Percentiles rank a stretch among this genome's conserved stretches.
Conservation (phyloP, 2,113 vertebrate species). For the Sceloporus undulatus region DNA sequence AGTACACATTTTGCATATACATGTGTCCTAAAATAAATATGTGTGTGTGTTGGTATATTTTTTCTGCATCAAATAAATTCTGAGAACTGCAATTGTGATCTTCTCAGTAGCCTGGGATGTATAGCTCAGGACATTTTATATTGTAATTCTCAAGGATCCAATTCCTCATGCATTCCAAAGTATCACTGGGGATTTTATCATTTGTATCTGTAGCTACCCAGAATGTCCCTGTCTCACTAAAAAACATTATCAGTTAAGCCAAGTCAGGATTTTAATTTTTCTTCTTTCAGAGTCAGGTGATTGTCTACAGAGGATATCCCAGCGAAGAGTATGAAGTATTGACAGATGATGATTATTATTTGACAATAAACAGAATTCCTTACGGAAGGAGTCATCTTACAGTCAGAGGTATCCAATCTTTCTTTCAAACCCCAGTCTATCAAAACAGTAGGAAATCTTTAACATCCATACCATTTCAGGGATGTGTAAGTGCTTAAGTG, state of each 20-base stretch:
- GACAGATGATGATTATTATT: slow-evolving; percentile 83
- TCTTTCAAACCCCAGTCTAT: background rate
- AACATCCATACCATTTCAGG: background rate
- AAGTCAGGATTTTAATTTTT: background rate
- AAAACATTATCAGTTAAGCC: background rate
- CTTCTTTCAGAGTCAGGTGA: slow-evolving; percentile 75
- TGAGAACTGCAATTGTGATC: too few species aligned
- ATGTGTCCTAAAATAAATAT: too few species aligned
- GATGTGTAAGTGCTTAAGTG: background rate
- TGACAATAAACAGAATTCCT: slow-evolving; percentile 82
- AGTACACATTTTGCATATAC: too few species aligned
- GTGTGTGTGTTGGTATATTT: too few species aligned
- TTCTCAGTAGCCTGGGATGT: too few species aligned
- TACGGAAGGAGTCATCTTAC: slow-evolving; percentile 37
- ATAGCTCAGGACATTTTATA: too few species aligned
- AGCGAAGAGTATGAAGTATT: slow-evolving; percentile 81
- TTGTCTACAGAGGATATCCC: slow-evolving; percentile 78
- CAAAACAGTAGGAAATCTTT: background rate
- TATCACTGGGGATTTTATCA: too few species aligned
- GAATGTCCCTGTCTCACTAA: background rate
- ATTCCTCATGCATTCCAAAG: too few species aligned
- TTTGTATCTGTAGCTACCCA: too few species aligned
- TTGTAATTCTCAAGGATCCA: too few species aligned
- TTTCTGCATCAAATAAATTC: too few species aligned
- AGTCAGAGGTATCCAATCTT: background rate